phyloP scores from a whole-genome alignment of 2,113 vertebrate species.

The Epinephelus fuscoguttatus region DNA sequence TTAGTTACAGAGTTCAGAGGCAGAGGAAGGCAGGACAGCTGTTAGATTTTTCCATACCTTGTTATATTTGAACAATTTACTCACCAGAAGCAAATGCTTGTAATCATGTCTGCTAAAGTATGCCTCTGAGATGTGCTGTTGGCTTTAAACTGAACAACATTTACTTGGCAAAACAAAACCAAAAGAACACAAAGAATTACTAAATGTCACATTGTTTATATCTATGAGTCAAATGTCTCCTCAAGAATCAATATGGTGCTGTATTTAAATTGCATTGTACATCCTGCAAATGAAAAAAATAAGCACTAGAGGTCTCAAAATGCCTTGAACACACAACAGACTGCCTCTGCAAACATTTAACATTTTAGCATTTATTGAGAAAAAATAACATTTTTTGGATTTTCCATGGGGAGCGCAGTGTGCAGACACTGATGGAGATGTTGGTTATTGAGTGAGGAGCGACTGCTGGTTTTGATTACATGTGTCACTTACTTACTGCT shows the following conservation, averaged over 20 bases:
- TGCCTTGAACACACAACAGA: not conserved
- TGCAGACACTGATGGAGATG: not conserved
- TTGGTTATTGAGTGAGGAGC: not conserved
- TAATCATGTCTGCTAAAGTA: not conserved
- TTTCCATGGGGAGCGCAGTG: not conserved
- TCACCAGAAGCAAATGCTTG: not conserved
- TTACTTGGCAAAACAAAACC: not conserved
- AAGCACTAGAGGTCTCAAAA: not conserved
- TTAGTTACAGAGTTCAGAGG: slow-evolving; percentile 7
- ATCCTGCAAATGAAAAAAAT: not conserved
- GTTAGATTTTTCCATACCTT: not conserved
- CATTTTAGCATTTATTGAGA: not conserved
- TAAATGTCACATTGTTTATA: not conserved
- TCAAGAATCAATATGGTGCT: slow-evolving; percentile 15
- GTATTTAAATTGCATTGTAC: not conserved
- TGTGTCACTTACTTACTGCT: not conserved
- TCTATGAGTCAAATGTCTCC: slow-evolving; percentile 16
- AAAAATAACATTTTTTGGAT: not conserved
- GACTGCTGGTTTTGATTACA: not conserved
- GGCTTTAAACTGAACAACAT: not conserved
- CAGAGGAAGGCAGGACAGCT: not conserved
- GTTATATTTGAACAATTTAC: not conserved
- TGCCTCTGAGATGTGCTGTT: not conserved
- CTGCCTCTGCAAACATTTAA: not conserved
- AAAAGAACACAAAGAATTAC: not conserved